Conservation (phyloP, 2,888 invertebrate species). For the Resseliella maxima region DNA sequence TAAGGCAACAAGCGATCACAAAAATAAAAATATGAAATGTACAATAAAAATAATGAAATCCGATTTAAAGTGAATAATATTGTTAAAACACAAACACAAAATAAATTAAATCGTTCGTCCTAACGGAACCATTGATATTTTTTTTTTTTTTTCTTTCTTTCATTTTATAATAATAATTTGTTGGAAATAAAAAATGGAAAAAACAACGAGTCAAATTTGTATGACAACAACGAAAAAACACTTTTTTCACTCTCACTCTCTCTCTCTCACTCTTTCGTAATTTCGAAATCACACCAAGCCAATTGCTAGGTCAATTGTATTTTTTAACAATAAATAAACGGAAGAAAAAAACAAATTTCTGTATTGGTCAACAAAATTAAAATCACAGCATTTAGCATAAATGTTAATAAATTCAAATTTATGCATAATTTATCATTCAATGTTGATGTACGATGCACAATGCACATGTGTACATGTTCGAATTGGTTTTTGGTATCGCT, state of each 20-base stretch:
- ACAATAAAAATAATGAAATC: slow-evolving; percentile 3
- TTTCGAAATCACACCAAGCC: too few species aligned
- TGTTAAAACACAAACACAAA: neutral
- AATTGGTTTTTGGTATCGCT: neutral
- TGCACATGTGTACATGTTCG: neutral
- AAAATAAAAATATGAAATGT: neutral
- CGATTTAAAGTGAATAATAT: neutral
- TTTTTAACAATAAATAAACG: neutral
- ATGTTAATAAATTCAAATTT: slow-evolving; percentile 44
- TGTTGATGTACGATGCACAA: neutral
- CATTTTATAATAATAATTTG: too few species aligned
- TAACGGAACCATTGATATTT: slow-evolving; percentile 20
- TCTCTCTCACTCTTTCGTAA: too few species aligned
- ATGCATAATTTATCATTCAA: slow-evolving; percentile 47
- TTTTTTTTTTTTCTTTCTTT: neutral
- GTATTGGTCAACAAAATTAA: slow-evolving; percentile 50
- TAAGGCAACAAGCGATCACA: too few species aligned
- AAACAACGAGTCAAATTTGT: neutral
- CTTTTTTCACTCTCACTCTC: neutral
- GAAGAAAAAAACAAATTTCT: neutral
- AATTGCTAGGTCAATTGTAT: neutral
- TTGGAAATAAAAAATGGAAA: neutral
- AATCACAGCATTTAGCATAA: slow-evolving; percentile 32
- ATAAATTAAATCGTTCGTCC: neutral
- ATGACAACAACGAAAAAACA: neutral